phyloP scores from a whole-genome alignment of 2,797 vertebrate species.

The Triplophysa yarkandensis region DNA sequence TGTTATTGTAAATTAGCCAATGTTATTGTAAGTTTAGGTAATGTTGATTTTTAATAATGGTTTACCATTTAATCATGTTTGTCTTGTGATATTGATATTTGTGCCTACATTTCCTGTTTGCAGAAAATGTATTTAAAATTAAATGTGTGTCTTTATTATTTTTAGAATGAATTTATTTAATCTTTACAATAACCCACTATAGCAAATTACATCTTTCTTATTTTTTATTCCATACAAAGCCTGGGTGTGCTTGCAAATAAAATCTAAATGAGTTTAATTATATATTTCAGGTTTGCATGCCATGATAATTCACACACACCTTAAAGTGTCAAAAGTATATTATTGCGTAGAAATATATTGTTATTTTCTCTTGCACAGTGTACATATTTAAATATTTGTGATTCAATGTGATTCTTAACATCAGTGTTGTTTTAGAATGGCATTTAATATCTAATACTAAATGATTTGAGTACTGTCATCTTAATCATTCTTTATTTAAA shows the following conservation, averaged over 20 bases:
- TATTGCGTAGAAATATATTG: background rate
- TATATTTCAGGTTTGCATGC: background rate
- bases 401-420: background rate
- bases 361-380: background rate
- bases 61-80: background rate
- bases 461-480: constrained; percentile 7
- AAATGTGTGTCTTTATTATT: background rate
- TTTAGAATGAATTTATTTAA: background rate
- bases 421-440: constrained; percentile 8
- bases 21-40: no score
- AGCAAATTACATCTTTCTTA: no score
- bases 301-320: background rate
- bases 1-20: background rate
- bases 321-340: background rate
- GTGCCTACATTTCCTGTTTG: background rate
- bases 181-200: no score
- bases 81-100: background rate
- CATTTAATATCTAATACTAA: background rate
- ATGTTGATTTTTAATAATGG: background rate
- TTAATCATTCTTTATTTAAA: background rate
- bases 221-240: background rate
- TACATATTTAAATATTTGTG: constrained; percentile 7
- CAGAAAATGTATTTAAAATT: background rate
- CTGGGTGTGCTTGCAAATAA: background rate
- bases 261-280: background rate